A percentile compares a stretch with the other conserved stretches of the same genome.
Conservation (phyloP, 2,888 invertebrate species). For the Melanostoma scalare region DNA sequence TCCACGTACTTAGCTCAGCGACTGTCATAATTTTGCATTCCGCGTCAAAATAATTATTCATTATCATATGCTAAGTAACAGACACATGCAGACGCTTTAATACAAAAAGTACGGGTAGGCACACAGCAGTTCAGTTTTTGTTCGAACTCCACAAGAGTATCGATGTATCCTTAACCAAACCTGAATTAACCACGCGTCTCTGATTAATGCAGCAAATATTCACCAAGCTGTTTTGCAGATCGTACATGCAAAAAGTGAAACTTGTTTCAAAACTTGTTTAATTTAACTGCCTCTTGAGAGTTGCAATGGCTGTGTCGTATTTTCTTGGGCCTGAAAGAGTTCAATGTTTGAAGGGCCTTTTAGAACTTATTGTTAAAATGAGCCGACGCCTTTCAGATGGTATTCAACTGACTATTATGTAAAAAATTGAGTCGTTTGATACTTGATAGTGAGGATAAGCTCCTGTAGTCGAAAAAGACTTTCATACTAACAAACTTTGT, state of each 20-base stretch:
- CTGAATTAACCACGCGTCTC: slow-evolving; percentile 28
- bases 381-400: too few species aligned
- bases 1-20: slow-evolving; percentile 27
- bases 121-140: neutral
- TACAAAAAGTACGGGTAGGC: neutral
- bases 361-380: too few species aligned
- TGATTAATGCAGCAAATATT: slow-evolving; percentile 31
- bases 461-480: too few species aligned
- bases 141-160: neutral
- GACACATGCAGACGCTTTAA: slow-evolving; percentile 2
- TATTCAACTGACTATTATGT: too few species aligned
- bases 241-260: slow-evolving; percentile 54
- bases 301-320: neutral
- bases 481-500: too few species aligned
- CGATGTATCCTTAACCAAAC: slow-evolving; percentile 19
- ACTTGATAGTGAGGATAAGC: too few species aligned
- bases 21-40: slow-evolving; percentile 25
- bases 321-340: too few species aligned
- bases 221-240: slow-evolving; percentile 12
- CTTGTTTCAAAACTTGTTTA: slow-evolving; percentile 59
- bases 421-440: too few species aligned
- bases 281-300: slow-evolving; percentile 25
- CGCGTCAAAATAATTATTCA: slow-evolving; percentile 46
- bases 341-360: too few species aligned
- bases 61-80: slow-evolving; percentile 31